Evolutionary conservation across 2,888 invertebrate genomes (phyloP).

Genomic region (Helicoverpa assulta): DNA sequence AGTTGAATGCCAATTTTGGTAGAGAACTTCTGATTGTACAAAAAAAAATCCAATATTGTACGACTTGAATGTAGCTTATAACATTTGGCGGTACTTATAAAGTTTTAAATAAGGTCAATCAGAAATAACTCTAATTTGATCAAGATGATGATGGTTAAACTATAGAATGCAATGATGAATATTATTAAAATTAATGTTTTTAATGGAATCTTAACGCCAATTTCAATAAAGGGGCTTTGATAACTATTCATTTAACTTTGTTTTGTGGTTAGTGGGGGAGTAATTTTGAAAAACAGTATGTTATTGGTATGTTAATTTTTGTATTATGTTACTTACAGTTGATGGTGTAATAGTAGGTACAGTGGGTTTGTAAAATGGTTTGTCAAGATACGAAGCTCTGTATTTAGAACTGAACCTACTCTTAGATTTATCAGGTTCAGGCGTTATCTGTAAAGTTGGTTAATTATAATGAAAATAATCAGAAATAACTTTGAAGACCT

Average conservation of each 20-base stretch:
- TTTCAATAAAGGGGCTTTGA: constrained; percentile 88
- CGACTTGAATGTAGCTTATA: not conserved
- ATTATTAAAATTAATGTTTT: constrained; percentile 40
- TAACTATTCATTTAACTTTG: constrained; percentile 30
- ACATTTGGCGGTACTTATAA: not conserved
- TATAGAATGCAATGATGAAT: constrained; percentile 38
- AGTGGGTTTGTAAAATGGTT: constrained; percentile 91
- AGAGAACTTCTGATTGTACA: constrained; percentile 39
- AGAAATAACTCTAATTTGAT: constrained; percentile 43
- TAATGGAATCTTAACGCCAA: constrained; percentile 76
- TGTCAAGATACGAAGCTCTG: constrained; percentile 87
- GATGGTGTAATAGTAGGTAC: constrained; percentile 90
- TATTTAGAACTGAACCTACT: constrained; percentile 91
- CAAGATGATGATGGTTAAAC: constrained; percentile 45
- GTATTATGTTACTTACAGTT: constrained; percentile 84
- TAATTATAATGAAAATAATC: constrained; percentile 42
- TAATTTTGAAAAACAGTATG: constrained; percentile 55
- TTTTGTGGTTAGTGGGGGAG: constrained; percentile 18
- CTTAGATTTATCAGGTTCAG: constrained; percentile 85
- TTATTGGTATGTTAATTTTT: constrained; percentile 50
- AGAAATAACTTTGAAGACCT: not conserved
- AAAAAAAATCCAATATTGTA: not conserved
- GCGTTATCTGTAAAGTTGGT: constrained; percentile 80
- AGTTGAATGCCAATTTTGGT: constrained; percentile 32
- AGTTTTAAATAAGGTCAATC: constrained; percentile 3